phyloP scores from a whole-genome alignment of 2,113 vertebrate genomes.

The Coracopsis vasa region DNA sequence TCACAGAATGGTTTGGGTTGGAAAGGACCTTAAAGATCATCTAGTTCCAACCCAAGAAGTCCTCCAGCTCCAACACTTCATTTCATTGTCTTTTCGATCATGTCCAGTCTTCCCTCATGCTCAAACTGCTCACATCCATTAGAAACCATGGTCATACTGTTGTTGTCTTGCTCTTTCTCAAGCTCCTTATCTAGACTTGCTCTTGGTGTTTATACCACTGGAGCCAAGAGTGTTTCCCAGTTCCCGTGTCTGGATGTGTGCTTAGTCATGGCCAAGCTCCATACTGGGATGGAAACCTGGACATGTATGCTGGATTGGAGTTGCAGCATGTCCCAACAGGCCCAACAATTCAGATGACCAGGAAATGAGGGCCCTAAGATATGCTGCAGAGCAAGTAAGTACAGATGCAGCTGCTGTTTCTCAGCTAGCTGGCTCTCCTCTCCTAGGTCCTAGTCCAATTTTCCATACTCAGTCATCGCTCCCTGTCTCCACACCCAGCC shows the following conservation, averaged over 20 bases:
- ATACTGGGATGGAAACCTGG: slow-evolving; percentile 20
- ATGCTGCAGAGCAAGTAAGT: slow-evolving; percentile 58
- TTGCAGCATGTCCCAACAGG: not conserved
- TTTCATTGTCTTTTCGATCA: not conserved
- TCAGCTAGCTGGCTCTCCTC: slow-evolving; percentile 5
- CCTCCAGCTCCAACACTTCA: not conserved
- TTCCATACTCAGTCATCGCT: slow-evolving; percentile 22
- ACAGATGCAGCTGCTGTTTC: slow-evolving; percentile 9
- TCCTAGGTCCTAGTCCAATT: slow-evolving; percentile 19
- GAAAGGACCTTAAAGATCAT: not conserved
- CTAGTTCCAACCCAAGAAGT: not conserved
- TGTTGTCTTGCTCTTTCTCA: not conserved
- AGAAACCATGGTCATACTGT: not conserved
- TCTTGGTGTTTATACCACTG: not conserved
- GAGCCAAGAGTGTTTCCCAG: not conserved
- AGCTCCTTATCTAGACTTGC: not conserved
- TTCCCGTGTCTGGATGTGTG: not conserved
- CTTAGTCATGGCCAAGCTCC: slow-evolving; percentile 11
- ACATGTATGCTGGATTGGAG: not conserved
- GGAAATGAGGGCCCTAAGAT: slow-evolving; percentile 21
- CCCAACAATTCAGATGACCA: not conserved
- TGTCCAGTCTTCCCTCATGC: not conserved
- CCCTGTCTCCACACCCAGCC: not conserved
- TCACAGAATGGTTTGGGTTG: not conserved
- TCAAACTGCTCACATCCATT: not conserved